Conservation (phyloP, 1,140 invertebrate species). For the Drosophila repleta region DNA sequence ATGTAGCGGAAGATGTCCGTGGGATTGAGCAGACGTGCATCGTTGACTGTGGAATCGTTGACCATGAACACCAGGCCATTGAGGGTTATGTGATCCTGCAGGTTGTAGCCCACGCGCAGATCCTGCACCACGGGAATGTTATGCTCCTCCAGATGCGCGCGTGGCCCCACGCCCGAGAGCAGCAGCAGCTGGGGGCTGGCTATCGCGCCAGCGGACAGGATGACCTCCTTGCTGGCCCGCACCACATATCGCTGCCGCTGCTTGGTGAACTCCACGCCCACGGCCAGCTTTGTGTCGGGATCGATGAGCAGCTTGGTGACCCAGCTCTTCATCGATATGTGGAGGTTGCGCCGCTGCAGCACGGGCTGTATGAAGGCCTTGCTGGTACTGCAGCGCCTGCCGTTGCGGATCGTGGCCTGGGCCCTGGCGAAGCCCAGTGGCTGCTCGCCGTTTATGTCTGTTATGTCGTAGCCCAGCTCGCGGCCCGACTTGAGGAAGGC, state of each 20-base stretch:
- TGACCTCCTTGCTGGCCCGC: slow-evolving; percentile 90
- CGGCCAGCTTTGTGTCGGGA: slow-evolving; percentile 84
- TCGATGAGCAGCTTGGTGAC: slow-evolving; percentile 89
- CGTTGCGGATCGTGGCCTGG: slow-evolving; percentile 89
- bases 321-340: slow-evolving; percentile 91
- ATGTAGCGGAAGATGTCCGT: slow-evolving; percentile 86
- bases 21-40: slow-evolving; percentile 83
- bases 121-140: slow-evolving; percentile 86
- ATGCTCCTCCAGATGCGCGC: slow-evolving; percentile 86
- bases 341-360: slow-evolving; percentile 88
- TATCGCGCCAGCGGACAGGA: slow-evolving; percentile 89
- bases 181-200: slow-evolving; percentile 92
- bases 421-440: slow-evolving; percentile 87
- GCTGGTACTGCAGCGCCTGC: slow-evolving; percentile 89
- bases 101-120: slow-evolving; percentile 91
- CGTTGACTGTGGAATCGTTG: slow-evolving; percentile 86
- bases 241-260: slow-evolving; percentile 86
- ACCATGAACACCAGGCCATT: slow-evolving; percentile 88
- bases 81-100: slow-evolving; percentile 91
- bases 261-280: slow-evolving; percentile 85
- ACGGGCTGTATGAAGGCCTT: slow-evolving; percentile 93
- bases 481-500: slow-evolving; percentile 88
- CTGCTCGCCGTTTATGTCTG: slow-evolving; percentile 87
- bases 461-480: slow-evolving; percentile 89
- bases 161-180: slow-evolving; percentile 92